phyloP scores from a whole-genome alignment of 2,888 invertebrate species.

The Caenorhabditis panamensis region DNA sequence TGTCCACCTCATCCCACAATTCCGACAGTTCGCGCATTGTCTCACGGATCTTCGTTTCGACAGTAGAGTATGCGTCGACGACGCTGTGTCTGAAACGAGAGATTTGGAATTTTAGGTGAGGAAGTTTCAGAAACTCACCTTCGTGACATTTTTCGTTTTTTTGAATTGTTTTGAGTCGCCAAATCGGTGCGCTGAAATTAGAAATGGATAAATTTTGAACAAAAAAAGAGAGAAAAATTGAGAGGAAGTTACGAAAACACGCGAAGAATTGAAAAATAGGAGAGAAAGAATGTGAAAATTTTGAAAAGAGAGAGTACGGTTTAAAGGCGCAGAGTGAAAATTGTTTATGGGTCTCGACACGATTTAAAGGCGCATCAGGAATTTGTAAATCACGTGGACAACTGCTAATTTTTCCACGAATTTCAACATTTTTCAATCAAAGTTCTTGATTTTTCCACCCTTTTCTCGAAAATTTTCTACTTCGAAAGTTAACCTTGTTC shows the following conservation, averaged over 20 bases:
- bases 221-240: background rate
- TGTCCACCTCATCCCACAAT: conserved; percentile 54
- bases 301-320: background rate
- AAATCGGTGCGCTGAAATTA: background rate
- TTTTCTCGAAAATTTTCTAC: too few relatives aligned
- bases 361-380: background rate
- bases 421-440: too few relatives aligned
- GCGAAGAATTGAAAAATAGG: background rate
- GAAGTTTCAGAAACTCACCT: conserved; percentile 27
- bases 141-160: conserved; percentile 34
- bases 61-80: conserved; percentile 50
- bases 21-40: conserved; percentile 52
- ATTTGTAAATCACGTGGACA: too few relatives aligned
- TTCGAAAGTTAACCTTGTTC: too few relatives aligned
- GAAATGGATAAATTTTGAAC: background rate
- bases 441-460: too few relatives aligned
- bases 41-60: conserved; percentile 52
- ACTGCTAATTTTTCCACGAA: too few relatives aligned
- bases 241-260: background rate
- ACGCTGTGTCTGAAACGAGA: conserved; percentile 52
- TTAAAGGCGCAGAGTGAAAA: background rate
- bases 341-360: background rate
- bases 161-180: background rate
- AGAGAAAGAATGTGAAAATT: conserved; percentile 7
- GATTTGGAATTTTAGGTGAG: background rate